Conservation (phyloP, 2,888 invertebrate genomes). For the Andrena trimmerana region DNA sequence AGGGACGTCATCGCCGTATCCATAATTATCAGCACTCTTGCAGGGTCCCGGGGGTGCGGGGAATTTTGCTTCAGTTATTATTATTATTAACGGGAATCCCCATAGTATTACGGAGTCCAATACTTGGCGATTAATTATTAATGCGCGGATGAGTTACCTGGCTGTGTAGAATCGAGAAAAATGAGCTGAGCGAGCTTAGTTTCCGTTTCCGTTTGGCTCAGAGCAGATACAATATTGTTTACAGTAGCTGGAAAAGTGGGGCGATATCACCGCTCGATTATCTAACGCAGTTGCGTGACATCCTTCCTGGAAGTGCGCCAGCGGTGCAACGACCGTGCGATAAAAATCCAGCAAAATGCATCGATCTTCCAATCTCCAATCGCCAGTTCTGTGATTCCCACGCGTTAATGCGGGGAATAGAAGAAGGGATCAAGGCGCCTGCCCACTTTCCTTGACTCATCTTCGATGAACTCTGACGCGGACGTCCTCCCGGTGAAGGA, state of each 20-base stretch:
- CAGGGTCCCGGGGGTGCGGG: too few relatives aligned
- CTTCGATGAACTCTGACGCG: conserved; percentile 8
- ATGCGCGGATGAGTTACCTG: too few relatives aligned
- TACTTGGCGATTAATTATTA: too few relatives aligned
- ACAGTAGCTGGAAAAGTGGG: background rate
- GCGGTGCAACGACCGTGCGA: conserved; percentile 44
- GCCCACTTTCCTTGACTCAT: conserved; percentile 22
- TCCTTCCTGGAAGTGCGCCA: background rate
- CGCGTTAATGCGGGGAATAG: background rate
- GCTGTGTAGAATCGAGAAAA: too few relatives aligned
- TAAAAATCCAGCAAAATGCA: conserved; percentile 14
- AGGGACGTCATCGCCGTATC: background rate
- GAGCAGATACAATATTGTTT: too few relatives aligned
- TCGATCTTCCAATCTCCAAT: background rate
- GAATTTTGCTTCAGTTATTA: too few relatives aligned
- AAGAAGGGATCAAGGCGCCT: background rate
- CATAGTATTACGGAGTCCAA: too few relatives aligned
- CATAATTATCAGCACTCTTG: background rate
- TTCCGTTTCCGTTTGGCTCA: too few relatives aligned
- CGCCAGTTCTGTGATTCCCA: conserved; percentile 4
- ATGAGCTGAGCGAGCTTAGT: too few relatives aligned
- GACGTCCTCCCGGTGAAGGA: too few relatives aligned
- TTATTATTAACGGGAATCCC: too few relatives aligned
- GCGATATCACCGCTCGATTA: conserved; percentile 17
- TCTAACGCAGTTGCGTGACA: conserved; percentile 15